Evolutionary conservation across 1,140 invertebrate genomes (phyloP).

Genomic region (Lepidurus arcticus): DNA sequence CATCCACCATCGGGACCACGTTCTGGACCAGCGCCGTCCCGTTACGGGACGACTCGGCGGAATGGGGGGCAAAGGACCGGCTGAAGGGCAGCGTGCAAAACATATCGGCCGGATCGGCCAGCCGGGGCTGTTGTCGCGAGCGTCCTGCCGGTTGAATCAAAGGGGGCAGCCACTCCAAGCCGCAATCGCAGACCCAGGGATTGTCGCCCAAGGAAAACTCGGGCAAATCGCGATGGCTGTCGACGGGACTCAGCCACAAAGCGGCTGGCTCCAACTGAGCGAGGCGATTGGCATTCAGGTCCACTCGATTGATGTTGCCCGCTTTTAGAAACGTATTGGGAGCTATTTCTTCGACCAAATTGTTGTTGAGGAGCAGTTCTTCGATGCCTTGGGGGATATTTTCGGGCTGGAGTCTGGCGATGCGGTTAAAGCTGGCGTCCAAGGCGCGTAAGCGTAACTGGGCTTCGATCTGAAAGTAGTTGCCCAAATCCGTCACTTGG

Average conservation of each 20-base stretch:
- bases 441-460: slow-evolving; percentile 61
- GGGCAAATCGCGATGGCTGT: slow-evolving; percentile 53
- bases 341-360: slow-evolving; percentile 69
- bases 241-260: slow-evolving; percentile 64
- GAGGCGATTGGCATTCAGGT: slow-evolving; percentile 81
- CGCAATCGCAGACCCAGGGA: slow-evolving; percentile 84
- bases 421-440: slow-evolving; percentile 79
- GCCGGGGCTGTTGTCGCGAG: slow-evolving; percentile 68
- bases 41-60: background rate
- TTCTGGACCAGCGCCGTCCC: slow-evolving; percentile 39
- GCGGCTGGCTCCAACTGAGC: slow-evolving; percentile 72
- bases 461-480: slow-evolving; percentile 76
- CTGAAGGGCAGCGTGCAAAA: slow-evolving; percentile 33
- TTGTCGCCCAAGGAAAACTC: slow-evolving; percentile 85
- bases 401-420: slow-evolving; percentile 67
- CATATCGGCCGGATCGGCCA: slow-evolving; percentile 80
- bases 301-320: slow-evolving; percentile 71
- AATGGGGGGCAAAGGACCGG: background rate
- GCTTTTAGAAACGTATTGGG: slow-evolving; percentile 81
- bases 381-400: slow-evolving; percentile 84
- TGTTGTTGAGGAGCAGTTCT: slow-evolving; percentile 81
- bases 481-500: slow-evolving; percentile 73
- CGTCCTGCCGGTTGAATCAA: slow-evolving; percentile 61
- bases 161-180: slow-evolving; percentile 83
- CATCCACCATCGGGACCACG: slow-evolving; percentile 50